Evolutionary conservation across 2,797 vertebrate species (phyloP).

Genomic region (Centroberyx gerrardi): DNA sequence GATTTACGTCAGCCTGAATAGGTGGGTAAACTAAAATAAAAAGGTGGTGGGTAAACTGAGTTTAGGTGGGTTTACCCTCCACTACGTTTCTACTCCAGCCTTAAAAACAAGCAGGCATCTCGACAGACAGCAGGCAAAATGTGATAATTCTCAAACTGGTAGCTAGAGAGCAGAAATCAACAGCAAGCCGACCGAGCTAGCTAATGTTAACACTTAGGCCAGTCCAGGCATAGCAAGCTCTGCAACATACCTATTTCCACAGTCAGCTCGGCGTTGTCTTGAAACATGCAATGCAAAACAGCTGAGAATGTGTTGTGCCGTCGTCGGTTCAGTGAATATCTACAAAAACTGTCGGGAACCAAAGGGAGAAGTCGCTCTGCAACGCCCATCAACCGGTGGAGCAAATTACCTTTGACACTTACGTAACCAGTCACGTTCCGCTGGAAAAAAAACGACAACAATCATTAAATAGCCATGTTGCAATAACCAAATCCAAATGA

Average conservation of each 20-base stretch:
- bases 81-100: background rate
- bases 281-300: background rate
- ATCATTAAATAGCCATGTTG: background rate
- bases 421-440: slow-evolving; percentile 70
- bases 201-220: background rate
- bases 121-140: too few relatives aligned
- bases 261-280: slow-evolving; percentile 30
- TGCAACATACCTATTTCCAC: slow-evolving; percentile 38
- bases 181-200: background rate
- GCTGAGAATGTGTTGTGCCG: background rate
- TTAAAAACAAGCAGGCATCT: background rate
- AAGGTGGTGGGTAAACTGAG: too few relatives aligned
- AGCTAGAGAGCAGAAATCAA: background rate
- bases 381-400: slow-evolving; percentile 21
- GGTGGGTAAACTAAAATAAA: background rate
- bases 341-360: background rate
- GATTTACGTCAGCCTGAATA: background rate
- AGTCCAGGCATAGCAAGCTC: background rate
- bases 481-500: background rate
- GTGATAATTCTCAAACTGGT: background rate
- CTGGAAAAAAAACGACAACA: slow-evolving; percentile 15
- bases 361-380: slow-evolving; percentile 8
- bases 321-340: slow-evolving; percentile 1
- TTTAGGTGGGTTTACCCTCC: too few relatives aligned
- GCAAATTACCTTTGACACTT: slow-evolving; percentile 47